Evolutionary conservation across 2,888 invertebrate species (phyloP).

Genomic region (Deilephila elpenor): DNA sequence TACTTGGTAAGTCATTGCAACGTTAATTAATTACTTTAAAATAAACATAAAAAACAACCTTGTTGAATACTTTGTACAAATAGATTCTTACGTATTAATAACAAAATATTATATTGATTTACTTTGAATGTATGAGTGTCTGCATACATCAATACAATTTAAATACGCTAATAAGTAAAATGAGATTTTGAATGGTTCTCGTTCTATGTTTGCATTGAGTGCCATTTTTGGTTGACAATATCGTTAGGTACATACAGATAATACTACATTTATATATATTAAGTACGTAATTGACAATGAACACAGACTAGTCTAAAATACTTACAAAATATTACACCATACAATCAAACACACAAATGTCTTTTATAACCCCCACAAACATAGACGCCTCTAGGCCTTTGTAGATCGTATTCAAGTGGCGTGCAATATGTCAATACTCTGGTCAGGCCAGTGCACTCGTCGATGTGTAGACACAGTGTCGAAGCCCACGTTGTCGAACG

Average conservation of each 20-base stretch:
- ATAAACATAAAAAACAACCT: too few species aligned
- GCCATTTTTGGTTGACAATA: too few species aligned
- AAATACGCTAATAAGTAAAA: too few species aligned
- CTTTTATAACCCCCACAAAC: neutral
- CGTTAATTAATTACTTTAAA: too few species aligned
- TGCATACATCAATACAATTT: too few species aligned
- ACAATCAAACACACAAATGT: neutral
- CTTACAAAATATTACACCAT: neutral
- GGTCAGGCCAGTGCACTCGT: slow-evolving; percentile 89
- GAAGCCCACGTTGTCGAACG: slow-evolving; percentile 86
- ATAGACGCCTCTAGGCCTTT: neutral
- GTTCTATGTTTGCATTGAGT: too few species aligned
- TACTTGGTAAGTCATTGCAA: too few species aligned
- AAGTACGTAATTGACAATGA: neutral
- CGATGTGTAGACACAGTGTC: slow-evolving; percentile 87
- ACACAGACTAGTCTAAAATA: slow-evolving; percentile 3
- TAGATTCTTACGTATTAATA: too few species aligned
- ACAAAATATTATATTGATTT: neutral
- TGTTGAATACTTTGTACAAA: too few species aligned
- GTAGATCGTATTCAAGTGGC: slow-evolving; percentile 39
- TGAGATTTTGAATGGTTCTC: too few species aligned
- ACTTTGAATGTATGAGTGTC: neutral
- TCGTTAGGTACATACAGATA: too few species aligned
- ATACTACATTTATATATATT: neutral
- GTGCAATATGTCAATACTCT: slow-evolving; percentile 75